Base-by-base conservation (phyloP, 2,888 invertebrate species). In the Morinoia aosen region DNA sequence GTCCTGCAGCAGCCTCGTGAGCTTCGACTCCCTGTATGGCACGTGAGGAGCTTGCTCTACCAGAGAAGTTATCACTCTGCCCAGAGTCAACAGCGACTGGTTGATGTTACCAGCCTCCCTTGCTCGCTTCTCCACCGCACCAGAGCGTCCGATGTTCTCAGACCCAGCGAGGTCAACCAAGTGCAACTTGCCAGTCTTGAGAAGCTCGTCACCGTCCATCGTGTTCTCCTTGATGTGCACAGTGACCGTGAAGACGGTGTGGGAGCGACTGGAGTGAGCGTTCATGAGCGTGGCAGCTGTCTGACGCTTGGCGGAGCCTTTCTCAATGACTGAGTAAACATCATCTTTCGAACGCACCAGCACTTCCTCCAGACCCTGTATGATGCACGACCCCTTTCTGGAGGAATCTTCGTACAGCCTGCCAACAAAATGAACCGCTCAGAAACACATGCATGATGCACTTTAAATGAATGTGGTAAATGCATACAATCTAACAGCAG, bases 31-130 rank as follows among this genome's bases (percentile, higher is more conserved):
- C 97, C 99, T 98, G 97, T 99, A 99, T 0, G 99, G 99, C 97
- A 99, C 98, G 97, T 99, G 99, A 0, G 99, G 98, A 48, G 98
- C 98, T 96, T 98, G 98, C 97, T 99, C 99, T 0, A 99, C 99
- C 57, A 99, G 97, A 0, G 99, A 98, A 0, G 99, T 99, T 97
- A 99, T 99, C 48, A 99, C 99, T 97, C 99, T 98, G 0, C 99
- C 99, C 0, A 99, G 98, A 0, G 99, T 99, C 95, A 99, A 97
- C 95, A 99, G 97, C 25, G 99, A 99, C 97, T 99, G 99, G 97
- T 99, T 99, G 97, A 99, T 99, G 97, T 98, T 99, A 0, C 99
- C 99, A 11, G 99, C 99, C 97, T 99, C 99, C 16, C 99, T 97
- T 0, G 99, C 99, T 14, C 99, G 98, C 97, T 98, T 98, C 97